Conservation (phyloP, 2,113 vertebrate species). For the Columba janthina region DNA sequence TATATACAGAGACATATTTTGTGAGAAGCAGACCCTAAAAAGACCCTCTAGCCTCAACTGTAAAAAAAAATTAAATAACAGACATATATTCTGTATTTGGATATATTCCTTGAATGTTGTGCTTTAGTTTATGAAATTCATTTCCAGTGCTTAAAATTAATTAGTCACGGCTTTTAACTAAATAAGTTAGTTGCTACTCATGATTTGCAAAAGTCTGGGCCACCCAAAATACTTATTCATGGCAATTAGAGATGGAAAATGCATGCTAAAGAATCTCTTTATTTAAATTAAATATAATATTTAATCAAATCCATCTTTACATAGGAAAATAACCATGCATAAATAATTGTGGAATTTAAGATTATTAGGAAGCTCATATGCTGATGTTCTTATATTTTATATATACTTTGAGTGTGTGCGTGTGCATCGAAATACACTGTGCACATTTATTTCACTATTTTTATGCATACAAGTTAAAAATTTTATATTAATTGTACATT, state of each 20-base stretch:
- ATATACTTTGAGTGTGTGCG: accelerated
- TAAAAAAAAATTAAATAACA: background rate
- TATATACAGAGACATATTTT: background rate
- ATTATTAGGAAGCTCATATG: background rate
- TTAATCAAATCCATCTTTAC: background rate
- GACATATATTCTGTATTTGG: background rate
- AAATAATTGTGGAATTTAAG: background rate
- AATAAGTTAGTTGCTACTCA: background rate
- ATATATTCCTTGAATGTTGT: background rate
- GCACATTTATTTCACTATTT: background rate
- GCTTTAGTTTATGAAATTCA: background rate
- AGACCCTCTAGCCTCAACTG: background rate
- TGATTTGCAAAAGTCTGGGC: background rate
- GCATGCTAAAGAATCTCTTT: background rate
- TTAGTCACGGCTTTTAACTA: background rate
- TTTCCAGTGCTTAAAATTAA: background rate
- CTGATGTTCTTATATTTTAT: background rate
- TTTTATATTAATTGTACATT: background rate
- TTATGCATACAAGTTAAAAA: background rate
- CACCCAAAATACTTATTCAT: background rate
- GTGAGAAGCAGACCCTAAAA: background rate
- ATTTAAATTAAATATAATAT: background rate
- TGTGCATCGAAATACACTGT: background rate
- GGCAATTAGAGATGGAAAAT: background rate
- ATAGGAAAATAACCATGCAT: background rate